Conservation (phyloP, 2,797 vertebrate species). For the Sardinella longiceps region DNA sequence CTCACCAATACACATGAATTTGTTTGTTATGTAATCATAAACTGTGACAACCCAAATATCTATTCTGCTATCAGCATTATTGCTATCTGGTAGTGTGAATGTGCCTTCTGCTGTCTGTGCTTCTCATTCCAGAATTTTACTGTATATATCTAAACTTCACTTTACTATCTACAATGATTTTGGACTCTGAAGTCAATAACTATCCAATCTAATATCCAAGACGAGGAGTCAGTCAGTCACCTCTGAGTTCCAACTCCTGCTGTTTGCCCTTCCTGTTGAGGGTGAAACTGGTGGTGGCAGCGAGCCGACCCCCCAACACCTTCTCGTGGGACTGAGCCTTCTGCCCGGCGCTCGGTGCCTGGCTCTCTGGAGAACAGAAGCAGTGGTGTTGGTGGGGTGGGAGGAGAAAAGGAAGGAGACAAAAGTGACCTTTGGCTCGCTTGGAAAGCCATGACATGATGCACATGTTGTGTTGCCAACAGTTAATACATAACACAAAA, state of each 20-base stretch:
- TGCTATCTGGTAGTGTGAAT: too few species aligned
- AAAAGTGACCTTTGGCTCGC: neutral
- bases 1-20: too few species aligned
- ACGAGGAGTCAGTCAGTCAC: slow-evolving; percentile 62
- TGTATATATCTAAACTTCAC: too few species aligned
- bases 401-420: too few species aligned
- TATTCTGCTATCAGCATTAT: too few species aligned
- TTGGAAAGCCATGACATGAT: slow-evolving; percentile 3
- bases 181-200: too few species aligned
- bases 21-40: too few species aligned
- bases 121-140: too few species aligned
- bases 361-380: slow-evolving; percentile 60
- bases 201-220: too few species aligned
- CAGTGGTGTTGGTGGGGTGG: neutral
- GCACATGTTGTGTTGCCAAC: neutral
- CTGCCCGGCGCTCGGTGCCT: slow-evolving; percentile 65
- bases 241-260: slow-evolving; percentile 83
- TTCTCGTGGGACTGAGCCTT: slow-evolving; percentile 88
- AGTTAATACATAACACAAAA: neutral
- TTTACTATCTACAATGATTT: too few species aligned
- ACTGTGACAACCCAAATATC: too few species aligned
- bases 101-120: too few species aligned
- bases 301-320: slow-evolving; percentile 89
- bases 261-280: slow-evolving; percentile 87
- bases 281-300: slow-evolving; percentile 93